Base-by-base conservation (phyloP, 1,140 invertebrate genomes). In the Papilio polytes region DNA sequence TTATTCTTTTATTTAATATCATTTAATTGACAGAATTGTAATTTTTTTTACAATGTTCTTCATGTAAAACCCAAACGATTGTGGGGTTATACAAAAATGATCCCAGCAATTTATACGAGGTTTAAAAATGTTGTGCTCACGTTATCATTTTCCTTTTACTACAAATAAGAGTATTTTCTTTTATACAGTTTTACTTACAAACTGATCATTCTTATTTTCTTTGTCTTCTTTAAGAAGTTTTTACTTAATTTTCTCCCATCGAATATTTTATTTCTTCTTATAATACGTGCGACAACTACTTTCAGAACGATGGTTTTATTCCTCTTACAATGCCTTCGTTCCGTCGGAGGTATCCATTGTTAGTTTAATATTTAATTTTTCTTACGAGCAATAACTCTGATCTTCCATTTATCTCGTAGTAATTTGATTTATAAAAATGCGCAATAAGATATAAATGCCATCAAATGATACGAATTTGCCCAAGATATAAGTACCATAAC, bases 401-500 rank as follows among this genome's bases (percentile, higher is more conserved):
- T 41, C 0, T 41, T 41, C 36, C 36, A 41, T 41, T 41, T 41
- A 41, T 41, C 46, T 22, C 9, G 56, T 9, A 10, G 8, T 7
- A 0, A 59, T 26, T 2, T 66, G 56, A 1, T 59, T 10, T 22
- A 10, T 63, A 26, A 10, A 22, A 63, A 26, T 22, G 2, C 56
- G n/a, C n/a, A 9, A 1, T 63, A 1, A 26, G 10, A 4, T 26
- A 4, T 10, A 63, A 63, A 1, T 10, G 20, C 22, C 3, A 26
- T 22, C 20, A 63, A 13, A 63, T 63, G 12, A 63, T 63, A 4
- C 13, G 12, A 63, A 63, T 63, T 12, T 10, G 2, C 59, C 13
- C 63, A 70, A 70, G 41, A 36, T 44, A 12, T 36, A 56, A 20
- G 53, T 41, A 51, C 48, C 74, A 10, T 78, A 78, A 78, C 31